phyloP scores from a whole-genome alignment of 2,888 invertebrate species.

The Stenotaenia linearis region DNA sequence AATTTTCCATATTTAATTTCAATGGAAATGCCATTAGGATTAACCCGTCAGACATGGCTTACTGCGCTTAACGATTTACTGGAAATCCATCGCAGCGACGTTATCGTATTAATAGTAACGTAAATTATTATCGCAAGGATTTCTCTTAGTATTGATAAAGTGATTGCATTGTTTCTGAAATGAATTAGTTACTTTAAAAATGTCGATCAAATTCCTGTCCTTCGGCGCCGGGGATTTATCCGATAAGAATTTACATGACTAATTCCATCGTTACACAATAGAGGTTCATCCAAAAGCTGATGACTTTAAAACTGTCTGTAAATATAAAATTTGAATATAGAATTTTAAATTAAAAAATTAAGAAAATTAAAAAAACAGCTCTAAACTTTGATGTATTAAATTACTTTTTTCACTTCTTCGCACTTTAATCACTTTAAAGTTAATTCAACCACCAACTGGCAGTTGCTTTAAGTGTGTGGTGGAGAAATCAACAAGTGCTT shows the following conservation, averaged over 20 bases:
- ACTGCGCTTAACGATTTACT: background rate
- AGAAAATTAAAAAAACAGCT: too few species aligned
- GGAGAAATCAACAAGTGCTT: too few species aligned
- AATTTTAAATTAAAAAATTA: too few species aligned
- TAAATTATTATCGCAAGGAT: too few species aligned
- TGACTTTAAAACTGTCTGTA: background rate
- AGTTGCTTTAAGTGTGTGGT: too few species aligned
- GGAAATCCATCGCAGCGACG: too few species aligned
- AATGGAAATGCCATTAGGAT: background rate
- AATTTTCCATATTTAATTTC: background rate
- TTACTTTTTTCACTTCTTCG: too few species aligned
- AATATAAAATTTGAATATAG: background rate
- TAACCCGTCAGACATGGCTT: background rate
- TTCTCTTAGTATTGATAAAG: too few species aligned
- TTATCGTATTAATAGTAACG: too few species aligned
- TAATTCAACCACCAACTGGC: too few species aligned
- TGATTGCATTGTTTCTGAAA: background rate
- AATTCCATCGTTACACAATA: background rate
- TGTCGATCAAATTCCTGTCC: background rate
- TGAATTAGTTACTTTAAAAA: background rate
- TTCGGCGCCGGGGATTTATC: background rate
- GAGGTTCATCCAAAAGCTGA: background rate
- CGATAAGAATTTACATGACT: background rate
- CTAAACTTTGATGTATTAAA: too few species aligned
- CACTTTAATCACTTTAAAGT: too few species aligned